Percentiles rank a stretch among this genome's conserved stretches.
Evolutionary conservation across 2,113 vertebrate genomes (phyloP).

Genomic region (Dromaius novaehollandiae): DNA sequence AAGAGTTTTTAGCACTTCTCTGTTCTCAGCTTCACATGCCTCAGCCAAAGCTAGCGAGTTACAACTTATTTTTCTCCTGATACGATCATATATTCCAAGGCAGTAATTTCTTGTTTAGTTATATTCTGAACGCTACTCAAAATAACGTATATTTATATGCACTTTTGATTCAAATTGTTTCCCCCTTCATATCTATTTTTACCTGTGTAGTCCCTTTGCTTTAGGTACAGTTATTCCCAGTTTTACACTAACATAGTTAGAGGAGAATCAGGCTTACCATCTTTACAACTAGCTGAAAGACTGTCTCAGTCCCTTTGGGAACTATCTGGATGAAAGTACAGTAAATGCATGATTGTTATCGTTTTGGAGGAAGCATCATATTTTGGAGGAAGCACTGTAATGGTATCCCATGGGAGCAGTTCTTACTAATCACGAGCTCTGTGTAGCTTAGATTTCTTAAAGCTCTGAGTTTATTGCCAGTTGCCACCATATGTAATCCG

Average conservation of each 20-base stretch:
- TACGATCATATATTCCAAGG: background rate
- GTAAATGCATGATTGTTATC: background rate
- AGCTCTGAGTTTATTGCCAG: conserved; percentile 13
- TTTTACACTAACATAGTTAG: background rate
- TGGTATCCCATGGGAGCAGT: conserved; percentile 4
- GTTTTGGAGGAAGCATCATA: background rate
- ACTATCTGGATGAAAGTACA: background rate
- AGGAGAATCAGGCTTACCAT: background rate
- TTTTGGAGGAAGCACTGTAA: background rate
- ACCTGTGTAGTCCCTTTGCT: background rate
- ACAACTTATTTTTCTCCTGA: background rate
- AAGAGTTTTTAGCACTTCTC: background rate
- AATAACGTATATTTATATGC: background rate
- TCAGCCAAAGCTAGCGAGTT: background rate
- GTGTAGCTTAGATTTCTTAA: conserved; percentile 8
- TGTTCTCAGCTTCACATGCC: background rate
- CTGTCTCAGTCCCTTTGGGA: background rate
- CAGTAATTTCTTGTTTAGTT: background rate
- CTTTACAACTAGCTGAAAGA: background rate
- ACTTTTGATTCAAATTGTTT: background rate
- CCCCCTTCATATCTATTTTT: background rate
- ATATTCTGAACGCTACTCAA: background rate
- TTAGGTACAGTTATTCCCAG: background rate
- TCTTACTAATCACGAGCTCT: conserved; percentile 41
- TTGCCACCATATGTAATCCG: background rate